Evolutionary conservation across 2,888 invertebrate species (phyloP).

Genomic region (Lymantria dispar): DNA sequence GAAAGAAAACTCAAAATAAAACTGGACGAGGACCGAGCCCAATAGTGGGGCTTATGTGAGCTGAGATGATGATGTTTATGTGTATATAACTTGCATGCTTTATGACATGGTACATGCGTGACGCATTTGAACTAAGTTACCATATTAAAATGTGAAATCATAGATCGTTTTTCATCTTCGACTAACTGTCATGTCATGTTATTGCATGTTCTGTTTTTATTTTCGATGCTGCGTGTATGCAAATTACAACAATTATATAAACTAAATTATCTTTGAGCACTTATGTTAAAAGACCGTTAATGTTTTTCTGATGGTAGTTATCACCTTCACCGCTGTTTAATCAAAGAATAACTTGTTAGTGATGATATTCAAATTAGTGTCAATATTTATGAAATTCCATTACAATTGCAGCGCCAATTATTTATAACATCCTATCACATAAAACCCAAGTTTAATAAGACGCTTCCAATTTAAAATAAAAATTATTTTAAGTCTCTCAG

Average conservation of each 20-base stretch:
- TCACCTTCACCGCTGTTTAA: too few relatives aligned
- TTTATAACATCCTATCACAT: slow-evolving; percentile 55
- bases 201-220: too few relatives aligned
- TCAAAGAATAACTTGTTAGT: too few relatives aligned
- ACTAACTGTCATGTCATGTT: too few relatives aligned
- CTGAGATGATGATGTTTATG: too few relatives aligned
- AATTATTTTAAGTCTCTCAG: slow-evolving; percentile 72
- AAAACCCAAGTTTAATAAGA: slow-evolving; percentile 67
- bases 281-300: neutral
- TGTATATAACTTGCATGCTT: slow-evolving; percentile 12
- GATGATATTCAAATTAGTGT: slow-evolving; percentile 5
- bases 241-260: too few relatives aligned
- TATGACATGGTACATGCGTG: slow-evolving; percentile 18
- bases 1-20: too few relatives aligned
- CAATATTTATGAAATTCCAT: slow-evolving; percentile 8
- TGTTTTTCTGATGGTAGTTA: neutral
- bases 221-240: too few relatives aligned
- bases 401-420: slow-evolving; percentile 38
- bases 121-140: slow-evolving; percentile 15
- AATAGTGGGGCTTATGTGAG: too few relatives aligned
- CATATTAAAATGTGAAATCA: slow-evolving; percentile 9
- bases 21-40: too few relatives aligned
- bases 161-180: slow-evolving; percentile 8
- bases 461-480: slow-evolving; percentile 75
- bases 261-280: neutral